These are phyloP conservation scores for Horisme vitalbata DNA, from an alignment of 2,888 invertebrate species.

Conservation along the genomic window DNA sequence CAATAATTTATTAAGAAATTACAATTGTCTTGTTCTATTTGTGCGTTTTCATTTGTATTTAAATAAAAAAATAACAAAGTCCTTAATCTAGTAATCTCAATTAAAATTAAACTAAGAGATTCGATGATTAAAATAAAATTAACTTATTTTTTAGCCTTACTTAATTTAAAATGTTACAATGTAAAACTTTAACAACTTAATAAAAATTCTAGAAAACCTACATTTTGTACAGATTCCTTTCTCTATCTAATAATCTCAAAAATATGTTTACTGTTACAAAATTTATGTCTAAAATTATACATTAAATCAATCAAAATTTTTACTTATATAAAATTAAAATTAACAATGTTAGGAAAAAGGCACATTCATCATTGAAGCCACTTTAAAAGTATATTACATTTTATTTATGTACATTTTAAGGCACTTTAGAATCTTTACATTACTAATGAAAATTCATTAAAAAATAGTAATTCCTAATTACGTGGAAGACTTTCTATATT, in stretches of 20 bases:
- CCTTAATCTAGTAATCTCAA: conserved; percentile 76
- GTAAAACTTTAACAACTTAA: conserved; percentile 62
- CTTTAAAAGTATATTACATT: conserved; percentile 29
- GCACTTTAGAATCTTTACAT: conserved; percentile 37
- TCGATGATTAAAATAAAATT: conserved; percentile 52
- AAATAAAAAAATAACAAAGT: conserved; percentile 71
- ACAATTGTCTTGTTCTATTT: conserved; percentile 58
- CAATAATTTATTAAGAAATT: conserved; percentile 78
- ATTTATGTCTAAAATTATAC: conserved; percentile 17
- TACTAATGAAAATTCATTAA: conserved; percentile 46
- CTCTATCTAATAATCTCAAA: conserved; percentile 69
- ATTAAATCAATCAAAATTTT: conserved; percentile 1
- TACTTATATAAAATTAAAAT: conserved; percentile 15
- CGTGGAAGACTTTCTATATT: conserved; percentile 67
- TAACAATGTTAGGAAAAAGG: conserved; percentile 46
- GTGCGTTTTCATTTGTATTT: conserved; percentile 63
- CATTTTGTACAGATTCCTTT: conserved; percentile 58
- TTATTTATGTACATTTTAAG: conserved; percentile 33
- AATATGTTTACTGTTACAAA: conserved; percentile 41
- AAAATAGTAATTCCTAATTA: conserved; percentile 51
- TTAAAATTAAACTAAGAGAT: conserved; percentile 69
- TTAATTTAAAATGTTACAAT: conserved; percentile 34
- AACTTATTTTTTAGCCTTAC: conserved; percentile 35
- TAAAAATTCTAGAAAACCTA: conserved; percentile 67
- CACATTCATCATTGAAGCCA: conserved; percentile 34